Evolutionary conservation across 2,113 vertebrate genomes (phyloP), one percentile per base, ranked within the genome.

Genomic region (Odontesthes bonariensis): DNA sequence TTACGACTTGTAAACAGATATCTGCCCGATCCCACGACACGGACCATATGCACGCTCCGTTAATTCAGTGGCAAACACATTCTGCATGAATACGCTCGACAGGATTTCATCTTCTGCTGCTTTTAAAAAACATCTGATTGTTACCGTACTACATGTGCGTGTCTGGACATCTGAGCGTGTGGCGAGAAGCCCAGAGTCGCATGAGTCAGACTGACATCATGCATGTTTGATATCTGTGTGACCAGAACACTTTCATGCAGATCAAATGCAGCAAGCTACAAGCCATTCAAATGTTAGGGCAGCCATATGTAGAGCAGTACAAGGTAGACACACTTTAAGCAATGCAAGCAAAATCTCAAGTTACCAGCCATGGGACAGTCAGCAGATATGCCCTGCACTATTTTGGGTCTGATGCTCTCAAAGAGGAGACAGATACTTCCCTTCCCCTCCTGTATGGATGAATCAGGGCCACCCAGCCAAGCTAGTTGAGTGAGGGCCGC

Each of bases 131-230:
- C 63, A 82, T 68, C 62, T 77, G 76, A 75, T 47, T 31, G 57
- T 61, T 38, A 27, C 69, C 64, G 23, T 72, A 23, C 27, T 17
- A 9, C 35, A 58, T 74, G 58, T 71, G 68, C 51, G 14, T 75
- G 84, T 69, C 23, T 64, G 51, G 49, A 84, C 64, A 69, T 83
- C 63, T 58, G 75, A 81, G 74, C 57, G 17, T 83, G 81, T 80
- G 76, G 79, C 19, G 13, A 17, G 3, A 3, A 80, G 83, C 78
- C 80, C 35, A 73, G 38, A 78, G 68, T 78, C 64, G 83, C 69
- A 79, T 89, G 88, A 91, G 73, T 89, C 88, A 88, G 9, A n/a
- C 73, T 78, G 85, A 88, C 77, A 83, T 82, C 76, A 87, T 74
- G 74, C 74, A 71, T 82, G 79, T 81, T 87, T 81, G 73, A 87